Evolutionary conservation across 2,888 invertebrate genomes (phyloP).

Genomic region (Tinea semifulvella): DNA sequence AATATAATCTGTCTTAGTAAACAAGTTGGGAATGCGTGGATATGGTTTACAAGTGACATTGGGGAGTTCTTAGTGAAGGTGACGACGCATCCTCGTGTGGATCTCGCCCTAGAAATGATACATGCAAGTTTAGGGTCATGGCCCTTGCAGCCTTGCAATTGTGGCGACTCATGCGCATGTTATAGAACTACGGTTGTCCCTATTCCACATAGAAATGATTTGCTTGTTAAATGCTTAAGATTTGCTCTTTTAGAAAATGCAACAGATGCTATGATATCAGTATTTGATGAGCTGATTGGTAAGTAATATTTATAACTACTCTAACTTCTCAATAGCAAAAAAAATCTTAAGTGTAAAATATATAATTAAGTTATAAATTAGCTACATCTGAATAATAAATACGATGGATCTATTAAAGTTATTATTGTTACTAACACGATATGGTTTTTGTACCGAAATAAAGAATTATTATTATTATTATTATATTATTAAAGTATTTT

Average conservation of each 20-base stretch:
- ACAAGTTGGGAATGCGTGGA: slow-evolving; percentile 42
- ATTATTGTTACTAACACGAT: no score
- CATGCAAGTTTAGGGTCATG: slow-evolving; percentile 37
- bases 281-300: slow-evolving; percentile 51
- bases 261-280: slow-evolving; percentile 42
- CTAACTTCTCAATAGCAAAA: neutral
- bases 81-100: slow-evolving; percentile 50
- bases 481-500: no score
- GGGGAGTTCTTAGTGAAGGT: slow-evolving; percentile 53
- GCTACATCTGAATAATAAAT: neutral
- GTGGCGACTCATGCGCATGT: slow-evolving; percentile 52
- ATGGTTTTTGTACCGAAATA: no score
- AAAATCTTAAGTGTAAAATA: neutral
- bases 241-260: slow-evolving; percentile 44
- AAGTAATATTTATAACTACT: slow-evolving; percentile 7
- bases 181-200: slow-evolving; percentile 41
- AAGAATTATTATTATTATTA: no score
- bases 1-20: slow-evolving; percentile 48
- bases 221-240: slow-evolving; percentile 48
- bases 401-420: neutral
- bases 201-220: slow-evolving; percentile 50
- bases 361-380: slow-evolving; percentile 6
- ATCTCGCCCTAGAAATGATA: slow-evolving; percentile 43
- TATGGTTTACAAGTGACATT: slow-evolving; percentile 48
- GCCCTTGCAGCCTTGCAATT: slow-evolving; percentile 50